Conservation (phyloP, 2,888 invertebrate genomes). For the Ectropis crepuscularia region DNA sequence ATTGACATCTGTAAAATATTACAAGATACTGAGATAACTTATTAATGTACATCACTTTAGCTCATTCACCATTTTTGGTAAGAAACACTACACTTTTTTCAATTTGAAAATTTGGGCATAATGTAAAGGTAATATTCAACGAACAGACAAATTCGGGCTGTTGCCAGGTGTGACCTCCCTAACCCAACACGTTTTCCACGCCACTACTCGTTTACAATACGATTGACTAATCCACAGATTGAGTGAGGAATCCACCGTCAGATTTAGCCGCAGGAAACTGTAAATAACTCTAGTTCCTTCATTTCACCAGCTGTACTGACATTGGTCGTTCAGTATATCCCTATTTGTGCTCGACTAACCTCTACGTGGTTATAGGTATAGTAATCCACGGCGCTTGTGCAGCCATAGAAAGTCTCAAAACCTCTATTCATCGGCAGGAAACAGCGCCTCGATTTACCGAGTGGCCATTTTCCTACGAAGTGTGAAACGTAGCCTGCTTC, state of each 20-base stretch:
- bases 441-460: slow-evolving; percentile 89
- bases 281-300: neutral
- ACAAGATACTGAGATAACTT: too few species aligned
- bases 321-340: slow-evolving; percentile 7
- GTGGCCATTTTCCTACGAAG: slow-evolving; percentile 94
- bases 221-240: neutral
- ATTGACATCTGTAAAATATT: too few species aligned
- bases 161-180: slow-evolving; percentile 19
- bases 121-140: slow-evolving; percentile 1
- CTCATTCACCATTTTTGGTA: too few species aligned
- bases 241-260: neutral
- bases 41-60: too few species aligned
- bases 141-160: slow-evolving; percentile 22
- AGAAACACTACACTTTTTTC: neutral
- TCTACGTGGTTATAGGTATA: slow-evolving; percentile 85
- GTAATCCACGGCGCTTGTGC: slow-evolving; percentile 92
- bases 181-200: slow-evolving; percentile 26
- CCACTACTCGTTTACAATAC: slow-evolving; percentile 18
- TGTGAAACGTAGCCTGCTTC: slow-evolving; percentile 91
- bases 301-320: neutral
- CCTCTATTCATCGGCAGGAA: slow-evolving; percentile 90
- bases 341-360: slow-evolving; percentile 45
- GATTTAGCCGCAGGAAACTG: neutral
- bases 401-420: slow-evolving; percentile 92
- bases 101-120: neutral